Evolutionary conservation across 2,113 vertebrate genomes (phyloP), one percentile per base, ranked within the genome.

Genomic region (Forbesichthys papilliferus): DNA sequence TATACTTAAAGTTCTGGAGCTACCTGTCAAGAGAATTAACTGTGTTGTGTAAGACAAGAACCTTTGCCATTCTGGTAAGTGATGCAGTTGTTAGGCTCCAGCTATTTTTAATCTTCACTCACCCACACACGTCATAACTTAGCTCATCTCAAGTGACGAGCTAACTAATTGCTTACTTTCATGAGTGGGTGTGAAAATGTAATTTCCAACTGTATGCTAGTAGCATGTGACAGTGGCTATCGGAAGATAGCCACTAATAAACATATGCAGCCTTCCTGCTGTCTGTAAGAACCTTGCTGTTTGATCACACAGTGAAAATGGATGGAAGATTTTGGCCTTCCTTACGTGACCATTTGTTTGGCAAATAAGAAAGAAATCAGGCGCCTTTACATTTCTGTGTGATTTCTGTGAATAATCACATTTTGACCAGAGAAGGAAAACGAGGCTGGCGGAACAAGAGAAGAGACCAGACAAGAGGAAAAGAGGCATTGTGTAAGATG

Each of bases 301-400:
- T 64, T 81, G 80, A 86, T 84, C 81, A 68, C 54, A 79, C 68
- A 61, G 51, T 60, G 55, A 74, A 77, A 53, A 69, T 9, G 14
- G 59, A 81, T 77, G 70, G 79, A 72, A 83, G 70, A 70, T 84
- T 74, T 75, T 74, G 74, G 36, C 57, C 34, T 65, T 64, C 59
- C 62, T 68, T 71, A 75, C 51, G 68, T 42, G 66, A 34, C 48
- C 36, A 14, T 75, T 61, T n/a, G 5, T 60, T 77, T 64, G 59
- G 62, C 73, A 61, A 10, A 58, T 6, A 51, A 79, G 36, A 42
- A 42, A 42, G 36, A 6, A 27, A 42, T 42, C 36, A 42, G 36
- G 36, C 7, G 36, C 36, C 36, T 42, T 42, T 42, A 42, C 36
- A 42, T 27, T 27, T 27, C 27, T 27, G 2, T 27, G 27, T 27